Percentiles rank a stretch among this genome's conserved stretches.
Conservation (phyloP, 2,797 vertebrate genomes). For the Falco berigora region DNA sequence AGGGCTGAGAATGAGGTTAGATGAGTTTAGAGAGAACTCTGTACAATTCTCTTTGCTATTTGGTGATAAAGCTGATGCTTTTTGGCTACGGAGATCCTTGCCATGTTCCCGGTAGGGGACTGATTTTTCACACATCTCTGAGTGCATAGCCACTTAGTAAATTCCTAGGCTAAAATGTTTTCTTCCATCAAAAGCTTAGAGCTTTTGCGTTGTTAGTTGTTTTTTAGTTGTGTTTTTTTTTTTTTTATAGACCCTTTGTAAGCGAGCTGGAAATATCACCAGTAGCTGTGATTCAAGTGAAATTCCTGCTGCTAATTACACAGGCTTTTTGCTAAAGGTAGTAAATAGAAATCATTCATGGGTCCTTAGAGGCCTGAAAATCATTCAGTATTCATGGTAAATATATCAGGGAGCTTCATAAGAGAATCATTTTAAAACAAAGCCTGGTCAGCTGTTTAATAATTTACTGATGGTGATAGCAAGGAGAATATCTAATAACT, state of each 20-base stretch:
- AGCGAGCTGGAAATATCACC: constrained; percentile 30
- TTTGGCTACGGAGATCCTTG: not conserved
- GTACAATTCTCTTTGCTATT: not conserved
- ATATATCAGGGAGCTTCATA: constrained; percentile 68
- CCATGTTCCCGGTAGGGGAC: not conserved
- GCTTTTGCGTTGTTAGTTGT: not conserved
- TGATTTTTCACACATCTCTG: not conserved
- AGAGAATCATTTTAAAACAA: constrained; percentile 76
- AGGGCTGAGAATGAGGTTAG: constrained; percentile 7
- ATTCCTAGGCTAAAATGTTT: not conserved
- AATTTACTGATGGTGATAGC: constrained; percentile 73
- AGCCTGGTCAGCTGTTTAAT: constrained; percentile 77
- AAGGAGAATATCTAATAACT: constrained; percentile 75
- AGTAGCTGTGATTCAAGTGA: constrained; percentile 17
- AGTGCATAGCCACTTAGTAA: not conserved
- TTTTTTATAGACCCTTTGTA: not conserved
- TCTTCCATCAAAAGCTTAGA: not conserved
- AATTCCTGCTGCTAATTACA: constrained; percentile 68
- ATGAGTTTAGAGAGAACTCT: not conserved
- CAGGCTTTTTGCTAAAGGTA: constrained; percentile 69
- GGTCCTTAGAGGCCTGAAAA: constrained; percentile 58
- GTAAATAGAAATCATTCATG: constrained; percentile 67
- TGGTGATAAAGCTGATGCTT: not conserved
- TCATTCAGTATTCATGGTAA: constrained; percentile 72
- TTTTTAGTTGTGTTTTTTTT: not conserved